phyloP scores from a whole-genome alignment of 1,140 invertebrate species.

The Zaprionus africanus region DNA sequence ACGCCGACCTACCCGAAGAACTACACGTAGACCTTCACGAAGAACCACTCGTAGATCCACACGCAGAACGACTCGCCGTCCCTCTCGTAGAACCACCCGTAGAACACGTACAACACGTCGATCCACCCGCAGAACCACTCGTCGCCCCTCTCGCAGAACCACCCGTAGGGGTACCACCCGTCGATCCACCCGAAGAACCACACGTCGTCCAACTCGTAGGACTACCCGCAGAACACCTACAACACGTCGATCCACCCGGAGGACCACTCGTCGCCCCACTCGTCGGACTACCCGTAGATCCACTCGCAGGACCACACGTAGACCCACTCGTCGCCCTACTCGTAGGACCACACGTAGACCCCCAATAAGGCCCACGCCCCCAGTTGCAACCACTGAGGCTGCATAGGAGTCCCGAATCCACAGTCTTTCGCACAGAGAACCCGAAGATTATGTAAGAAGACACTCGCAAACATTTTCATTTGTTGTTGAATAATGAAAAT shows the following conservation, averaged over 20 bases:
- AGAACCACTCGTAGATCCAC: not conserved
- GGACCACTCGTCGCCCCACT: not conserved
- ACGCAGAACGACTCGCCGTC: no score
- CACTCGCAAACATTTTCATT: conserved; percentile 2
- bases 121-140: not conserved
- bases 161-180: not conserved
- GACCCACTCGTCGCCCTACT: not conserved
- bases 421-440: not conserved
- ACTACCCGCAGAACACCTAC: conserved; percentile 2
- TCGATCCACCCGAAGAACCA: not conserved
- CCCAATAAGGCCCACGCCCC: conserved; percentile 8
- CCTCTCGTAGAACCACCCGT: not conserved
- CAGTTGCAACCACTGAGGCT: not conserved
- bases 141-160: not conserved
- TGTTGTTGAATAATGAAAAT: conserved; percentile 55
- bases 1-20: not conserved
- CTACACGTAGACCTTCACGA: not conserved
- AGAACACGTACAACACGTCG: not conserved
- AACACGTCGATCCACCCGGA: not conserved
- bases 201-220: not conserved
- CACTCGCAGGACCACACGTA: not conserved
- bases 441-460: conserved; percentile 12
- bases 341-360: not conserved
- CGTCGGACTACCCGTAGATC: not conserved
- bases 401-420: not conserved